phyloP scores from a whole-genome alignment of 2,797 vertebrate species.

The Ctenopoma kingsleyae region DNA sequence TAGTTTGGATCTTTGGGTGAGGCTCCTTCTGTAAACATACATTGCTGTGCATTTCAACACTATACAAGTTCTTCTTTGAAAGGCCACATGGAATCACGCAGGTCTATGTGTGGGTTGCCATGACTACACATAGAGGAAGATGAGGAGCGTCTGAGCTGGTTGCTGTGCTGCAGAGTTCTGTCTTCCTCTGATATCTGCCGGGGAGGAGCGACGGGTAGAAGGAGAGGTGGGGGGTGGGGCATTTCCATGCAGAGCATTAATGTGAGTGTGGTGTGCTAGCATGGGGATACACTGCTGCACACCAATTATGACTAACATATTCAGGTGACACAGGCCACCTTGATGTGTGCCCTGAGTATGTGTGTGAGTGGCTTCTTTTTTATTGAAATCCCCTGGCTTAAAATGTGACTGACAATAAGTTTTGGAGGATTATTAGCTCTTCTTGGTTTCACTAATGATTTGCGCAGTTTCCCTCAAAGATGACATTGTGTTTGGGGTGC shows the following conservation, averaged over 20 bases:
- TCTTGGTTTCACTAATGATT: conserved; percentile 59
- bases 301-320: conserved; percentile 66
- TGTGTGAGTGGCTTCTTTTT: conserved; percentile 19
- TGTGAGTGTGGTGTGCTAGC: conserved; percentile 44
- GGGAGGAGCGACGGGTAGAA: conserved; percentile 21
- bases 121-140: conserved; percentile 71
- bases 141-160: conserved; percentile 56
- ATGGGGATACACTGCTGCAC: conserved; percentile 61
- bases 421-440: conserved; percentile 57
- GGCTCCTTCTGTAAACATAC: conserved; percentile 1
- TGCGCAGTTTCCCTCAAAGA: conserved; percentile 70
- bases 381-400: conserved; percentile 41
- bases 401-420: conserved; percentile 53
- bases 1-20: conserved; percentile 8
- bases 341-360: not conserved
- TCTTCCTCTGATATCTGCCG: conserved; percentile 72
- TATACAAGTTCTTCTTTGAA: conserved; percentile 43
- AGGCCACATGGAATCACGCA: conserved; percentile 62
- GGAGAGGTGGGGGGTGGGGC: not conserved
- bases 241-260: conserved; percentile 58
- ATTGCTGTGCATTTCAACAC: conserved; percentile 34
- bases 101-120: conserved; percentile 73
- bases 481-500: conserved; percentile 53
- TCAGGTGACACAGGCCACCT: conserved; percentile 37
- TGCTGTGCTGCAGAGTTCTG: conserved; percentile 70